Conservation (phyloP, 30 jellyfish, hydroid and myxozoan species). For the Hydractinia echinata region DNA sequence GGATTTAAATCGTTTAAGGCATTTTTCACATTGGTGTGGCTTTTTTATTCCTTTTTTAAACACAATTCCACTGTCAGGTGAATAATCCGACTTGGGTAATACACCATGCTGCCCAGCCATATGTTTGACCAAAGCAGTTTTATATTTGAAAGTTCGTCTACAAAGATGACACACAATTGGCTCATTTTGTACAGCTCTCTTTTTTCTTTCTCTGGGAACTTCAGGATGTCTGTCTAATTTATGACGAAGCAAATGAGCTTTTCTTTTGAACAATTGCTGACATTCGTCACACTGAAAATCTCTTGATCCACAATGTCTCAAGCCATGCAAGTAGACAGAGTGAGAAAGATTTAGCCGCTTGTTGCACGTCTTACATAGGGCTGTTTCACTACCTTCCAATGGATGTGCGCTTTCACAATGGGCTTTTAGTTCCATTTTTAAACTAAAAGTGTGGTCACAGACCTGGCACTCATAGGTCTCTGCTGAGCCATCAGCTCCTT, state of each 20-base stretch:
- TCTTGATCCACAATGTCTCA: slow-evolving; percentile 39
- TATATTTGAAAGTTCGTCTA: slow-evolving; percentile 29
- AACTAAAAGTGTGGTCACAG: slow-evolving; percentile 26
- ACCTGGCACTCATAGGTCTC: slow-evolving; percentile 36
- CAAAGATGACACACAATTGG: slow-evolving; percentile 29
- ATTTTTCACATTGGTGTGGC: slow-evolving; percentile 27
- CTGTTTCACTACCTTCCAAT: slow-evolving; percentile 29
- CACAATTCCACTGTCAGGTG: slow-evolving; percentile 27
- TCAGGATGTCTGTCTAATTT: slow-evolving; percentile 36
- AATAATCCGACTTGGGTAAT: slow-evolving; percentile 14
- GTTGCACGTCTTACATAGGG: slow-evolving; percentile 27
- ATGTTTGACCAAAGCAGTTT: slow-evolving; percentile 37
- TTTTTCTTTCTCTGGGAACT: slow-evolving; percentile 38
- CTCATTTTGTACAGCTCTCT: slow-evolving; percentile 30
- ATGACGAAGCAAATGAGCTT: slow-evolving; percentile 40
- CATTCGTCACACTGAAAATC: slow-evolving; percentile 33
- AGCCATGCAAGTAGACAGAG: slow-evolving; percentile 39
- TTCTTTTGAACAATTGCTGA: slow-evolving; percentile 27
- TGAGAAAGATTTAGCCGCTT: slow-evolving; percentile 28
- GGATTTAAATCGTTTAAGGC: slow-evolving; percentile 30
- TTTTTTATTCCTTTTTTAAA: slow-evolving; percentile 20
- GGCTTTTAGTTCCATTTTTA: slow-evolving; percentile 36
- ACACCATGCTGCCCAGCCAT: slow-evolving; percentile 42
- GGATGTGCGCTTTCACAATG: slow-evolving; percentile 40
- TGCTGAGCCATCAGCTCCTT: slow-evolving; percentile 28